phyloP scores from a whole-genome alignment of 1,140 invertebrate species.

The Bursaphelenchus mucronatus region DNA sequence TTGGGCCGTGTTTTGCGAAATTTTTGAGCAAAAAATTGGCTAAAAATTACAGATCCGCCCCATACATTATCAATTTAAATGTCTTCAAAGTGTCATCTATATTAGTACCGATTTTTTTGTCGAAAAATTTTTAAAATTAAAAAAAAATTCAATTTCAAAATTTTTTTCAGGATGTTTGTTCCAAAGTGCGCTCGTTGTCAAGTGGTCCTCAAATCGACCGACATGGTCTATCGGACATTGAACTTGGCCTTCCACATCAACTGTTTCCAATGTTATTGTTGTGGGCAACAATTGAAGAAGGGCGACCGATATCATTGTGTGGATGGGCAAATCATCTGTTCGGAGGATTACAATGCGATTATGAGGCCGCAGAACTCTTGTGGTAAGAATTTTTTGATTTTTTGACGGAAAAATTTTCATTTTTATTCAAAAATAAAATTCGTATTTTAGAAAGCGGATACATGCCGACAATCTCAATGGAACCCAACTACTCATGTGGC shows the following conservation, averaged over 20 bases:
- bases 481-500: constrained; percentile 1
- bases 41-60: too few relatives aligned
- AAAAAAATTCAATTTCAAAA: background rate
- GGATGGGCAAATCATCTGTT: constrained; percentile 24
- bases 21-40: too few relatives aligned
- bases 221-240: background rate
- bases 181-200: constrained; percentile 21
- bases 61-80: too few relatives aligned
- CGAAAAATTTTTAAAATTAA: background rate
- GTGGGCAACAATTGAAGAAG: constrained; percentile 12
- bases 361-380: background rate
- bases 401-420: too few relatives aligned
- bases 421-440: background rate
- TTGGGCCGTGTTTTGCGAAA: too few relatives aligned
- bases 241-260: constrained; percentile 13
- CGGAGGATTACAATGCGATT: constrained; percentile 18
- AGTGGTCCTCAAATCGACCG: constrained; percentile 9
- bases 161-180: constrained; percentile 19
- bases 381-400: too few relatives aligned
- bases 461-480: background rate
- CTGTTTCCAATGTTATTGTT: constrained; percentile 23
- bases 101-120: too few relatives aligned
- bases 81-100: too few relatives aligned
- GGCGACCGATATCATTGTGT: constrained; percentile 23
- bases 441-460: constrained; percentile 10